Evolutionary conservation across 2,888 invertebrate genomes (phyloP).

Genomic region (Erebia epiphron): DNA sequence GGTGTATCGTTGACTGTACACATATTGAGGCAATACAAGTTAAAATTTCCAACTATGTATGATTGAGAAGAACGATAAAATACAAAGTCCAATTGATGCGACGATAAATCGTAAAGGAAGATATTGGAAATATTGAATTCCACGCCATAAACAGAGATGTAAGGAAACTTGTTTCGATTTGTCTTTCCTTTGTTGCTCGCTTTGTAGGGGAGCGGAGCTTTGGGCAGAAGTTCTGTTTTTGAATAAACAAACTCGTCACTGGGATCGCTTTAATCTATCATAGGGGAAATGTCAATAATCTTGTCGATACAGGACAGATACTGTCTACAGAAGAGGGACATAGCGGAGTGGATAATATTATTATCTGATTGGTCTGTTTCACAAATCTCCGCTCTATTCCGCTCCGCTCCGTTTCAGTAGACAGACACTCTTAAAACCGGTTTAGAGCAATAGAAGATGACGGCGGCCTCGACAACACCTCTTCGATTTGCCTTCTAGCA

Average conservation of each 20-base stretch:
- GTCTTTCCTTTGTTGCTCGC: constrained; percentile 5
- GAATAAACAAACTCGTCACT: constrained; percentile 1
- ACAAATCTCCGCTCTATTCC: too few relatives aligned
- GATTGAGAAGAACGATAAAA: constrained; percentile 19
- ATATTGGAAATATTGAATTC: constrained; percentile 28
- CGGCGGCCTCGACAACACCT: too few relatives aligned
- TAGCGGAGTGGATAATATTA: too few relatives aligned
- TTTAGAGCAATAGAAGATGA: too few relatives aligned
- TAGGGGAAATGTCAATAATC: not conserved
- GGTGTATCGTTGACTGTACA: too few relatives aligned
- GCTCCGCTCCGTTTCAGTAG: too few relatives aligned
- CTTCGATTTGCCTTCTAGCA: not conserved
- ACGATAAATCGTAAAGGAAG: constrained; percentile 20
- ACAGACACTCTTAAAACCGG: too few relatives aligned
- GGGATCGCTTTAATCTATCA: not conserved
- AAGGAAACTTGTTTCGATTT: constrained; percentile 18
- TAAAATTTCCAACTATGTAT: not conserved
- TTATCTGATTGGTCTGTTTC: too few relatives aligned
- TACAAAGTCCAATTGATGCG: constrained; percentile 23
- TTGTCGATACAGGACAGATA: not conserved
- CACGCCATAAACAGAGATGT: constrained; percentile 17
- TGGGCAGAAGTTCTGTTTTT: not conserved
- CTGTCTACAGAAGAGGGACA: too few relatives aligned
- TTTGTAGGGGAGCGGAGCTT: not conserved
- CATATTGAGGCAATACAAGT: not conserved